Evolutionary conservation across 2,113 vertebrate species (phyloP), one percentile per base, ranked within the genome.

Genomic region (Oophaga pumilio): DNA sequence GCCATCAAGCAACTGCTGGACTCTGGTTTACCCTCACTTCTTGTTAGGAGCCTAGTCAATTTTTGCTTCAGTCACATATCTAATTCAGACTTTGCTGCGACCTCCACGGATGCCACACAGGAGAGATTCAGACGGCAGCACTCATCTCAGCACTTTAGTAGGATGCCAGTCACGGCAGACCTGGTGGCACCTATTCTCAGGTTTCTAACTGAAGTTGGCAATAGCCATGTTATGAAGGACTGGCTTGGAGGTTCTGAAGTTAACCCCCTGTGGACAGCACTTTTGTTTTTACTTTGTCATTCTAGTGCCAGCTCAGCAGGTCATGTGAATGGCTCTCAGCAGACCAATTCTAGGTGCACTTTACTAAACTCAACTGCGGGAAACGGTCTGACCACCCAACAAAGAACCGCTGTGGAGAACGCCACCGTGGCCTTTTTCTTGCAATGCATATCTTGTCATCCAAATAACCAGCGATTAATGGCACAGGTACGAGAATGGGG

Each of bases 401-500:
- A 99, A 91, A 95, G 98, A 84, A 99, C 98, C 0, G 97, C 97
- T 77, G 95, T 99, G 90, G 98, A 99, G 94, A 99, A 99, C 87
- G 96, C 98, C 87, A 97, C 98, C 0, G 98, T 99, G 89, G 98
- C 98, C 53, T 99, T 99, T 92, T 99, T 99, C 89, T 93, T 99
- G 5, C 98, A 99, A 89, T 99, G 98, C 78, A 99, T 99, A 91
- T 99, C 98, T 90, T 99, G 98, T 90, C 98, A 99, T 92, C 98
- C 98, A 53, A 97, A 96, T 94, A 99, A 99, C 92, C 98, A 99
- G 94, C 96, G 97, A 79, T 95, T 99, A 89, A 99, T 99, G 98
- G 97, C 98, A 86, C 97, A 99, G 97, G 98, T 97, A 89, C 15
- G 69, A 26, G 0, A 11, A 91, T 86, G 82, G 20, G 18, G 8